Conservation (phyloP, 2,797 vertebrate species). For the Neomorphus geoffroyi region DNA sequence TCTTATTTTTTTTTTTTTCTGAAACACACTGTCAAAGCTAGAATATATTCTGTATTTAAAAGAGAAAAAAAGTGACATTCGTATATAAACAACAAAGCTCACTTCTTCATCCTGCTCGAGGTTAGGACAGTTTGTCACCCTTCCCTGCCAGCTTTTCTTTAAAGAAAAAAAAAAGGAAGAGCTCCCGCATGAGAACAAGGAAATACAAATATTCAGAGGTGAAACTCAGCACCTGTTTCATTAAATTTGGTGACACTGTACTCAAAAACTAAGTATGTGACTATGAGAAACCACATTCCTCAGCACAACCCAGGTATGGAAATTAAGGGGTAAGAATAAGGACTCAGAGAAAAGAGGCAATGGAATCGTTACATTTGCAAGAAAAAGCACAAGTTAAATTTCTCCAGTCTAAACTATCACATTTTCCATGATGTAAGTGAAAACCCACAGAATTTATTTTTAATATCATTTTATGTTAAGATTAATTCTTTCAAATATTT, state of each 20-base stretch:
- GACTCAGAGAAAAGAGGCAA: neutral
- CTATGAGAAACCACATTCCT: rapidly evolving
- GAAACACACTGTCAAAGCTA: neutral
- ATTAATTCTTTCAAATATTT: slow-evolving; percentile 17
- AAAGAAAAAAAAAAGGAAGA: neutral
- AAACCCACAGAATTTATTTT: neutral
- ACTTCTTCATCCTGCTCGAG: neutral
- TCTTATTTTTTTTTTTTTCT: neutral
- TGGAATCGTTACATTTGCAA: neutral
- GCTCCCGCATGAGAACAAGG: neutral
- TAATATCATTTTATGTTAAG: neutral
- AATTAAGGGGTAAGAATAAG: too few relatives aligned
- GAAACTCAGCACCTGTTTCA: neutral
- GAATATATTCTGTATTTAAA: neutral
- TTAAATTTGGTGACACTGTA: neutral
- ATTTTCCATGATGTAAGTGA: neutral
- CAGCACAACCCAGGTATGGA: neutral
- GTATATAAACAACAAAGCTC: neutral
- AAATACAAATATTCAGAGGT: neutral
- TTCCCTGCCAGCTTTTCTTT: neutral
- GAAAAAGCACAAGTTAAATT: neutral
- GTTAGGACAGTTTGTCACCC: neutral
- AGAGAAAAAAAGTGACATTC: neutral
- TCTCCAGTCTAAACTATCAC: neutral
- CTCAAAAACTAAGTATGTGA: neutral